phyloP scores from a whole-genome alignment of 2,888 invertebrate species.

The Fissipunctia ypsillon region DNA sequence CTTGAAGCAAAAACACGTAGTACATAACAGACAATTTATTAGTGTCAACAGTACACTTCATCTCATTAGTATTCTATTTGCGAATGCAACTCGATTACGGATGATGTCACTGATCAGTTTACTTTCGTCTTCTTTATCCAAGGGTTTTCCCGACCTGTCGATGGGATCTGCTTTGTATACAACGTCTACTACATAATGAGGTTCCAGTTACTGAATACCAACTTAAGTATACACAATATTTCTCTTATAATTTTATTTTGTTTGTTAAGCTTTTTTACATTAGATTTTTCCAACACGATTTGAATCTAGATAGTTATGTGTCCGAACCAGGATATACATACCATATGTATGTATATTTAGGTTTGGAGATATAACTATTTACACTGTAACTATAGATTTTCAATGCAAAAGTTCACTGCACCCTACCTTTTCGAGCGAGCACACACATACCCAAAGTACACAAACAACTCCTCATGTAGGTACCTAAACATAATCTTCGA shows the following conservation, averaged over 20 bases:
- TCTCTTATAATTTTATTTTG: slow-evolving; percentile 31
- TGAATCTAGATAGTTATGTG: neutral
- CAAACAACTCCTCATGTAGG: neutral
- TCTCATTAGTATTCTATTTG: slow-evolving; percentile 54
- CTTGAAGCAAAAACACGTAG: neutral
- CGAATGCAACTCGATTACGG: slow-evolving; percentile 40
- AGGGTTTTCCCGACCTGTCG: slow-evolving; percentile 51
- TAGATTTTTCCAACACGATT: slow-evolving; percentile 5
- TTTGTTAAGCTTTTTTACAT: slow-evolving; percentile 4
- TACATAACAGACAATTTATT: neutral
- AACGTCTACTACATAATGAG: slow-evolving; percentile 10
- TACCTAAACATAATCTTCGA: slow-evolving; percentile 28
- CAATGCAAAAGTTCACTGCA: slow-evolving; percentile 55
- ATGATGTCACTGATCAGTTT: slow-evolving; percentile 57
- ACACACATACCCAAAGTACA: neutral
- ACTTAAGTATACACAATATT: slow-evolving; percentile 2
- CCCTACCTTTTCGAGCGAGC: neutral
- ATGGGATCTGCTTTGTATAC: slow-evolving; percentile 49
- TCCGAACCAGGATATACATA: slow-evolving; percentile 3
- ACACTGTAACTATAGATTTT: slow-evolving; percentile 43
- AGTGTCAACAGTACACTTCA: slow-evolving; percentile 4
- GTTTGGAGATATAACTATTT: too few species aligned
- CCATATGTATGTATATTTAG: neutral
- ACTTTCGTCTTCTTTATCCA: slow-evolving; percentile 52
- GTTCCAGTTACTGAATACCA: slow-evolving; percentile 30